Evolutionary conservation across 1,140 invertebrate species (phyloP), one percentile per base, ranked within the genome.

Genomic region (Heliothis virescens): DNA sequence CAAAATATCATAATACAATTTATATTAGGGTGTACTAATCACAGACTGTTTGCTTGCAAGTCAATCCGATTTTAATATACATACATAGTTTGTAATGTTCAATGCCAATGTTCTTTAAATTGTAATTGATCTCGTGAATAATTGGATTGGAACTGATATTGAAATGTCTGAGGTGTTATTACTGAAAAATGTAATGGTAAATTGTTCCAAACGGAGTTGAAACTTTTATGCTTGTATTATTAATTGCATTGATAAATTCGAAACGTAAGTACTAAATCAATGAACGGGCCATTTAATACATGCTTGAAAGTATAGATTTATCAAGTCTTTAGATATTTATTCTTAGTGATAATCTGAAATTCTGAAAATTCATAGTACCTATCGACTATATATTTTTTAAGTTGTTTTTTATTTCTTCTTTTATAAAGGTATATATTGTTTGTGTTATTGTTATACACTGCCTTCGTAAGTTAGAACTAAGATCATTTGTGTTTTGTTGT

Each of bases 111-210:
- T 69, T 78, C 52, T 57, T 26, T 76, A 65, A 76, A 76, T 65
- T 67, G 75, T 78, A 67, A 78, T 69, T 78, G 75, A 78, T 78
- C 75, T 78, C 75, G 65, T 78, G 50, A 69, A 78, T 78, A 47
- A 55, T 65, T 78, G 29, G 75, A 63, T 78, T 78, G 75, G 62
- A 48, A 59, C 63, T 69, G 62, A 65, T 67, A 67, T 18, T 53
- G 59, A 13, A 65, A 53, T 72, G 53, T 73, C 3, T 67, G 21
- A 67, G 48, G 26, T 67, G 50, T 55, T 29, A 77, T 55, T 29
- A 77, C 29, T 29, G 50, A 47, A 34, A 76, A 76, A 53, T 65
- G 55, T 65, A 41, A 50, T 21, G 21, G 48, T 76, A 53, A 41
- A 76, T 62, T 29, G 48, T 76, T 76, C 47, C 74, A 60, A 50